A percentile compares a stretch with the other conserved stretches of the same genome.
phyloP scores from a whole-genome alignment of 2,888 invertebrate genomes.

The Tineola bisselliella region DNA sequence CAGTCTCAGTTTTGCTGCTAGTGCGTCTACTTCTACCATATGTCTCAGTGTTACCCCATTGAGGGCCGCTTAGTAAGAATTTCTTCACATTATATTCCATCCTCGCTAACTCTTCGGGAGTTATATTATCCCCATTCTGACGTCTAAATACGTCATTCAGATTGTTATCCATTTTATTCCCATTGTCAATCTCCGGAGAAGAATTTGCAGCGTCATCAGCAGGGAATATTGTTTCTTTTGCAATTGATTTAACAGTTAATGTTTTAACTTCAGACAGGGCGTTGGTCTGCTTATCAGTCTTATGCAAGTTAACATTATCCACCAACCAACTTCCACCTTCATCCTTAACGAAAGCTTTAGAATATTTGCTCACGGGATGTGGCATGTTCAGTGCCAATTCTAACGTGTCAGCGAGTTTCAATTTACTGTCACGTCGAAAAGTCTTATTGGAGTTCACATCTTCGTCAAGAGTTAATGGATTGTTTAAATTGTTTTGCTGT shows the following conservation, averaged over 20 bases:
- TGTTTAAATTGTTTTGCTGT: slow-evolving; percentile 55
- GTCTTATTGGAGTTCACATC: slow-evolving; percentile 44
- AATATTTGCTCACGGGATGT: slow-evolving; percentile 57
- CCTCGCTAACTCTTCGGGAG: slow-evolving; percentile 72
- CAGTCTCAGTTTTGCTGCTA: slow-evolving; percentile 67
- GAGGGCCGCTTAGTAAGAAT: slow-evolving; percentile 70
- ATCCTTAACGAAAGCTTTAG: slow-evolving; percentile 41
- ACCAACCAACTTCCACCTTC: slow-evolving; percentile 40
- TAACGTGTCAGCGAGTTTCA: slow-evolving; percentile 50
- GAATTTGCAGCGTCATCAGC: slow-evolving; percentile 46
- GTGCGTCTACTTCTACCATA: slow-evolving; percentile 51
- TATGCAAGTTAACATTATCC: slow-evolving; percentile 26
- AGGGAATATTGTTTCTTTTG: slow-evolving; percentile 55
- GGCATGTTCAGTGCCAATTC: slow-evolving; percentile 60
- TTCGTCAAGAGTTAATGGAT: slow-evolving; percentile 42
- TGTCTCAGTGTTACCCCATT: slow-evolving; percentile 39
- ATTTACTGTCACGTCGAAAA: slow-evolving; percentile 42
- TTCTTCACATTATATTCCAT: slow-evolving; percentile 84
- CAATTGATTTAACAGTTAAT: slow-evolving; percentile 30
- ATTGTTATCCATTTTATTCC: slow-evolving; percentile 31
- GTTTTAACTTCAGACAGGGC: slow-evolving; percentile 24
- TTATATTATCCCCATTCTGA: slow-evolving; percentile 40
- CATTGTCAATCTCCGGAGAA: slow-evolving; percentile 29
- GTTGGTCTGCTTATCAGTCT: neutral
- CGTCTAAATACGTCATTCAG: slow-evolving; percentile 18